These are phyloP conservation scores for Drosophila seguyi DNA, from an alignment of 1,140 invertebrate genomes.

Conservation along the genomic window DNA sequence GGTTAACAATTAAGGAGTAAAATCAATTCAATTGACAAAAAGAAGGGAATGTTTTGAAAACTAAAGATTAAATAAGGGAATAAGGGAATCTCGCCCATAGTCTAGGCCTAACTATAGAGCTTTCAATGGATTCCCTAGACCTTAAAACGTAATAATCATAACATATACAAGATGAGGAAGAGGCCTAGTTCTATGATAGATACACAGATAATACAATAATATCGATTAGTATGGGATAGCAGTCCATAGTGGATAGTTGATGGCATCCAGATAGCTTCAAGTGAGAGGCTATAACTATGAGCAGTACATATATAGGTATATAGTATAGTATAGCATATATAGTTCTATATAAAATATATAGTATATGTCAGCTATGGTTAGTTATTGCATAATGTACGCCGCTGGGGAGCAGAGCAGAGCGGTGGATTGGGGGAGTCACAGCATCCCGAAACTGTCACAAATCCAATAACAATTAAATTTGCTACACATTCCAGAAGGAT, in stretches of 20 bases:
- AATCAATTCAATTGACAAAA: slow-evolving; percentile 45
- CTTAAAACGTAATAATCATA: neutral
- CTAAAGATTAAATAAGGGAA: slow-evolving; percentile 19
- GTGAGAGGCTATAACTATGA: slow-evolving; percentile 8
- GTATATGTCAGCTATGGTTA: slow-evolving; percentile 1
- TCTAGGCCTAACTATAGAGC: no score
- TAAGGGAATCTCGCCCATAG: slow-evolving; percentile 2
- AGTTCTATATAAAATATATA: slow-evolving; percentile 45
- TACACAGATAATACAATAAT: slow-evolving; percentile 39
- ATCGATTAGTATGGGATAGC: slow-evolving; percentile 24
- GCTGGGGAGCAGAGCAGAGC: neutral
- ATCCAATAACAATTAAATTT: neutral
- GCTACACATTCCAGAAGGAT: neutral
- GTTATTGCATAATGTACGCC: slow-evolving; percentile 40
- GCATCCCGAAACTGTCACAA: neutral
- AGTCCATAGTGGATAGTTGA: slow-evolving; percentile 9
- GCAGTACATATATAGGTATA: slow-evolving; percentile 15
- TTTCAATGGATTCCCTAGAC: neutral
- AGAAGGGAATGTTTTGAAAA: slow-evolving; percentile 19
- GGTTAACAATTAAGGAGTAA: slow-evolving; percentile 27
- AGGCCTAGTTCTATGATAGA: slow-evolving; percentile 2
- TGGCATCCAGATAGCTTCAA: slow-evolving; percentile 21
- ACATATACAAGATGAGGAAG: neutral
- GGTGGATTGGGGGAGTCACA: no score
- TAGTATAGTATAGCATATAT: slow-evolving; percentile 16